These are phyloP conservation scores for Vanessa cardui DNA, from an alignment of 2,888 invertebrate species.

Conservation along the genomic window DNA sequence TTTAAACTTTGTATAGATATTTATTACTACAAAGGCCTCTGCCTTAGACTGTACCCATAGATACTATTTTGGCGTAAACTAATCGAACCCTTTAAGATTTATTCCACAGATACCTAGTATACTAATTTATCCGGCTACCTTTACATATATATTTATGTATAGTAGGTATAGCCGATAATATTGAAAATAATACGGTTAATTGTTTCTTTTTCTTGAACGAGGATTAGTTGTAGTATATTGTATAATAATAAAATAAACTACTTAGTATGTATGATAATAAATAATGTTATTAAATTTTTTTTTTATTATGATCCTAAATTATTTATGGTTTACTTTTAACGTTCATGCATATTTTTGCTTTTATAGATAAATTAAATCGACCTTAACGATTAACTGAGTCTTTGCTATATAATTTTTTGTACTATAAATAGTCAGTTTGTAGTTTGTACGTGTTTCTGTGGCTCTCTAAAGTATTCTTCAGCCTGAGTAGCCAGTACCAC, in stretches of 20 bases:
- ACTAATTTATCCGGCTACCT: background rate
- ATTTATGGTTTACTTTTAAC: background rate
- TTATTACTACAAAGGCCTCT: no score
- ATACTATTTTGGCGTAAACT: no score
- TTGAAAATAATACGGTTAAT: conserved; percentile 9
- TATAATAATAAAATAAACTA: background rate
- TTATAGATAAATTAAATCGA: background rate
- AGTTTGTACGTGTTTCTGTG: no score
- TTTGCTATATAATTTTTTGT: background rate
- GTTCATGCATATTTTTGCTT: background rate
- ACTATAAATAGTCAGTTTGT: background rate
- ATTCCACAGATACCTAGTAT: no score
- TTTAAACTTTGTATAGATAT: no score
- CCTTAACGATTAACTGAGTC: background rate
- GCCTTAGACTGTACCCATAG: no score
- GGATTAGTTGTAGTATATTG: background rate
- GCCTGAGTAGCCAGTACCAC: no score
- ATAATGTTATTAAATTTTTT: conserved; percentile 6
- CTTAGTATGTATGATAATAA: background rate
- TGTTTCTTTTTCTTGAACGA: conserved; percentile 1
- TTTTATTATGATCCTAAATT: background rate
- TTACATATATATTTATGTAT: background rate
- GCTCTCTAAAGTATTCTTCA: no score
- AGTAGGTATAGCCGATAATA: background rate
- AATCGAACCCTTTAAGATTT: no score